Evolutionary conservation across 2,888 invertebrate species (phyloP), one percentile per base, ranked within the genome.

Genomic region (Tetragonisca angustula): DNA sequence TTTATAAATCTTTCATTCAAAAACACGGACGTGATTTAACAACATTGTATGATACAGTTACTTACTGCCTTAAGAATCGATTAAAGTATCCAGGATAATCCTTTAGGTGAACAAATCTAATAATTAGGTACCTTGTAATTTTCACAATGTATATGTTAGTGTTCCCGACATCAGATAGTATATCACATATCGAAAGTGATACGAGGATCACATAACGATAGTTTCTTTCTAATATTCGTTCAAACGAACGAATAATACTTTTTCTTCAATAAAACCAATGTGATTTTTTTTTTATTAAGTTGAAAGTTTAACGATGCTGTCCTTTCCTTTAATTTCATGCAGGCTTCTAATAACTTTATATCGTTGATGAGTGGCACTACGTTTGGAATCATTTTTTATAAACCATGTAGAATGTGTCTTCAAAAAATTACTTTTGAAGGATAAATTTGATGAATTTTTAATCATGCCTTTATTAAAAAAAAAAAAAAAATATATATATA

Each of bases 101-200:
- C 71, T 49, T 74, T 79, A 67, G 67, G 71, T 76, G 70, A 83
- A 70, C 65, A 50, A 78, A 76, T 84, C 69, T 79, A 82, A 49
- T 50, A 56, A 73, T 87, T 85, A 83, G 88, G 79, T 88, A 88
- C 81, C 68, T 87, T 36, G 82, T 83, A 76, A 79, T 77, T 84
- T 64, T 79, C 54, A 79, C 67, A 68, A 49, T 74, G 64, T 76
- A 49, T 71, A 79, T 70, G 15, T 27, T 61, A 65, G 27, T 80
- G 67, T 77, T 84, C 74, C 77, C 86, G 21, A 74, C 71, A 67
- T 72, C 43, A 32, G 74, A 74, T 43, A 71, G 54, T 56, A 13
- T 61, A 82, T 72, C 54, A 56, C 24, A 21, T 15, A 61, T 36
- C 50, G 32, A n/a, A 43, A 50, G 27, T 49, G 64, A 80, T 36